A percentile compares a stretch with the other conserved stretches of the same genome.
These are phyloP conservation scores for Scolopax mira DNA, from an alignment of 2,113 vertebrate genomes.

Conservation along the genomic window DNA sequence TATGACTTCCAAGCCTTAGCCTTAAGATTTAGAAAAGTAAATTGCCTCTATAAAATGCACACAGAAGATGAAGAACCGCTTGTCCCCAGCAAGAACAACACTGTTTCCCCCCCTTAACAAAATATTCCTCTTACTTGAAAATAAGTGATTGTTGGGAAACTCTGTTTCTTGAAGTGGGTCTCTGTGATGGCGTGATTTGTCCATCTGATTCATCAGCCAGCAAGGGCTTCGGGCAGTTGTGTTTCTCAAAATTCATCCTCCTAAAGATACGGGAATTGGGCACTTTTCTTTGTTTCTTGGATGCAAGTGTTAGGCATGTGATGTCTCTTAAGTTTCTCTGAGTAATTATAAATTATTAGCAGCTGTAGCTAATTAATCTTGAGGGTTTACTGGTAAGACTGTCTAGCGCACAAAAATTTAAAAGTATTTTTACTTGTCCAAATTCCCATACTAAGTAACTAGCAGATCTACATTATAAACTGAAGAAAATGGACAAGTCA, in stretches of 20 bases:
- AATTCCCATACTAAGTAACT: too few species aligned
- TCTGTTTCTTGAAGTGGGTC: not conserved
- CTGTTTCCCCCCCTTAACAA: not conserved
- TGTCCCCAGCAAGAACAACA: accelerated
- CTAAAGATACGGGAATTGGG: not conserved
- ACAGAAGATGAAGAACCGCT: not conserved
- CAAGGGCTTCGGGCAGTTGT: not conserved
- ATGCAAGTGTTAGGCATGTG: not conserved
- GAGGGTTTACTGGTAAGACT: not conserved
- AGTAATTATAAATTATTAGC: not conserved
- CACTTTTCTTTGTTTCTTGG: not conserved
- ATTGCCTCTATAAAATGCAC: not conserved
- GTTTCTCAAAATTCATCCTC: not conserved
- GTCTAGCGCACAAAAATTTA: not conserved
- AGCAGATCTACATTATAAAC: too few species aligned
- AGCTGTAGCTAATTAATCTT: slow-evolving; percentile 8
- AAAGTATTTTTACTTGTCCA: not conserved
- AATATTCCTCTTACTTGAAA: not conserved
- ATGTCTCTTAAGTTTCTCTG: not conserved
- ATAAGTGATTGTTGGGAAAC: not conserved
- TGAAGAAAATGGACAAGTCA: not conserved
- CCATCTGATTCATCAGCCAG: not conserved
- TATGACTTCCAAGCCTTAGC: not conserved
- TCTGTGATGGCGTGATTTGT: accelerated
- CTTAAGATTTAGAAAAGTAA: not conserved